phyloP scores from a whole-genome alignment of 2,888 invertebrate species.

The Chaetogeoica ovagalla region DNA sequence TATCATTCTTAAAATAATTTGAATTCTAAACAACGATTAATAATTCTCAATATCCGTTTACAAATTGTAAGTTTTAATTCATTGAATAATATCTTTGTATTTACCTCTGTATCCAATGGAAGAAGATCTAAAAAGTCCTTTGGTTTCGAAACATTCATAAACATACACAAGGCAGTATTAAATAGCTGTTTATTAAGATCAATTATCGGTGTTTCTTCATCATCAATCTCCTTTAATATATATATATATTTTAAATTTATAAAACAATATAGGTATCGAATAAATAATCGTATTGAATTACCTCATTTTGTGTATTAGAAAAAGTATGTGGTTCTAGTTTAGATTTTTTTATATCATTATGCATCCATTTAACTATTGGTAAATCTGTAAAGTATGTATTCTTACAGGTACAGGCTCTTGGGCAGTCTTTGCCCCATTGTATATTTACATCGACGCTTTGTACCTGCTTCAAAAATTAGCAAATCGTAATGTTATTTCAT shows the following conservation, averaged over 20 bases:
- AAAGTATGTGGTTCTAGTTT: conserved; percentile 7
- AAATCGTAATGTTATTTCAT: not conserved
- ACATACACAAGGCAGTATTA: conserved; percentile 49
- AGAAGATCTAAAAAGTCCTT: conserved; percentile 44
- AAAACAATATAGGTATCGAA: not conserved
- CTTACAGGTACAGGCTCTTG: conserved; percentile 64
- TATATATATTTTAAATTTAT: not conserved
- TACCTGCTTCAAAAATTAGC: conserved; percentile 8
- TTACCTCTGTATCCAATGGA: conserved; percentile 51
- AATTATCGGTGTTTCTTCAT: conserved; percentile 23
- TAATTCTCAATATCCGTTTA: not conserved
- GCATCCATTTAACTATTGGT: conserved; percentile 60
- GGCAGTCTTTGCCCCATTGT: conserved; percentile 59
- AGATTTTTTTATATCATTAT: conserved; percentile 4
- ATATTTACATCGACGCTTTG: conserved; percentile 14
- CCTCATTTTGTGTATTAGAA: conserved; percentile 20
- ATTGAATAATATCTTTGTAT: not conserved
- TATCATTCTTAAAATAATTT: not conserved
- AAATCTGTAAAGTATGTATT: conserved; percentile 64
- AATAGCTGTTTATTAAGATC: conserved; percentile 22
- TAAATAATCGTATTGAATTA: conserved; percentile 12
- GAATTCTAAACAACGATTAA: not conserved
- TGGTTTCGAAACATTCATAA: conserved; percentile 38
- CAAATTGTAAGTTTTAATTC: not conserved
- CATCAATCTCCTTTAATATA: conserved; percentile 46